Evolutionary conservation across 2,888 invertebrate genomes (phyloP).

Genomic region (Lordiphosa fenestrarum): DNA sequence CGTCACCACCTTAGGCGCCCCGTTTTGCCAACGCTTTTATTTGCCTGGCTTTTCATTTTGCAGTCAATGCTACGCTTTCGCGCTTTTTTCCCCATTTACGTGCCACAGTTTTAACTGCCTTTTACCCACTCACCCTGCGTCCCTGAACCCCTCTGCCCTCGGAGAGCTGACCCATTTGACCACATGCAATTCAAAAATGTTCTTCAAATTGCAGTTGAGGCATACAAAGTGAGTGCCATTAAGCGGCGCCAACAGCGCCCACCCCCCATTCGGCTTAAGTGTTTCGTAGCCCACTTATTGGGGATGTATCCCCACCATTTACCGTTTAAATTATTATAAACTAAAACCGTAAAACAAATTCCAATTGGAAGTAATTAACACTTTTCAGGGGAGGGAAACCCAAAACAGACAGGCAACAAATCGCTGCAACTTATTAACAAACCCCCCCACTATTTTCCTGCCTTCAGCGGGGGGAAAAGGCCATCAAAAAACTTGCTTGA

Average conservation of each 20-base stretch:
- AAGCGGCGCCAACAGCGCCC: slow-evolving; percentile 17
- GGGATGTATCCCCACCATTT: slow-evolving; percentile 1
- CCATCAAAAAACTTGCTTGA: slow-evolving; percentile 33
- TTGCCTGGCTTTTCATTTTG: slow-evolving; percentile 56
- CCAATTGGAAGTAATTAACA: slow-evolving; percentile 67
- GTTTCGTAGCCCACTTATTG: slow-evolving; percentile 37
- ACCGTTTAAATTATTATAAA: slow-evolving; percentile 43
- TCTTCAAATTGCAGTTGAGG: slow-evolving; percentile 41
- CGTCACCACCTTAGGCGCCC: not conserved
- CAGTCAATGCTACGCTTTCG: slow-evolving; percentile 59
- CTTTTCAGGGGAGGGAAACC: slow-evolving; percentile 29
- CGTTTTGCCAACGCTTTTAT: slow-evolving; percentile 41
- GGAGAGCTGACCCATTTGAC: slow-evolving; percentile 34
- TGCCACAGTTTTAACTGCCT: slow-evolving; percentile 64
- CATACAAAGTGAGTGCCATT: slow-evolving; percentile 10
- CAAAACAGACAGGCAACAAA: slow-evolving; percentile 59
- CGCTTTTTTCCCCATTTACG: slow-evolving; percentile 58
- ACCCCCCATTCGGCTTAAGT: slow-evolving; percentile 21
- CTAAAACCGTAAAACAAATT: slow-evolving; percentile 54
- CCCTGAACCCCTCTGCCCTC: slow-evolving; percentile 1
- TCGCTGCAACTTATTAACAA: slow-evolving; percentile 68
- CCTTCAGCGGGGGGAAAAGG: slow-evolving; percentile 13
- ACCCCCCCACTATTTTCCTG: slow-evolving; percentile 12
- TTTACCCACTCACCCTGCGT: slow-evolving; percentile 40
- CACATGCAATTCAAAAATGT: slow-evolving; percentile 48